These are phyloP conservation scores for Drosophila elegans DNA, from an alignment of 1,140 invertebrate genomes.

Conservation along the genomic window DNA sequence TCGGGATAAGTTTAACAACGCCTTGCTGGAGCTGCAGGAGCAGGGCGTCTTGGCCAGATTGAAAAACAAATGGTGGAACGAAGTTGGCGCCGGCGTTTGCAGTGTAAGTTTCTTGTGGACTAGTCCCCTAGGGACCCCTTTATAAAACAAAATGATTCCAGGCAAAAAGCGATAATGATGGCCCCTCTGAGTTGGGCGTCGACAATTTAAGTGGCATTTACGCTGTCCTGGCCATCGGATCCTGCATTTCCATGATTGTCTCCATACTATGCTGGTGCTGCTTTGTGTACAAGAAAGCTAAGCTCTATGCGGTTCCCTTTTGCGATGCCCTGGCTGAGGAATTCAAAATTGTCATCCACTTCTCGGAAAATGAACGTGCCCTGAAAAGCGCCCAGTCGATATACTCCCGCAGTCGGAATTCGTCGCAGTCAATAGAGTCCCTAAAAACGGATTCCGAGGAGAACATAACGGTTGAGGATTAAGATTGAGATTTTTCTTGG, in stretches of 20 bases:
- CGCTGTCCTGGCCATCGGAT: slow-evolving; percentile 87
- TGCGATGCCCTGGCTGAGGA: slow-evolving; percentile 89
- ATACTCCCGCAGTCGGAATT: slow-evolving; percentile 78
- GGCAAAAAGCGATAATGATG: slow-evolving; percentile 49
- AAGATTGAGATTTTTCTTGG: slow-evolving; percentile 12
- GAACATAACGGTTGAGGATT: slow-evolving; percentile 39
- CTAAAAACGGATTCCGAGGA: slow-evolving; percentile 75
- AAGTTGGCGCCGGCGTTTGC: slow-evolving; percentile 92
- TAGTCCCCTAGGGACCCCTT: slow-evolving; percentile 30
- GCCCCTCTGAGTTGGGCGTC: slow-evolving; percentile 81
- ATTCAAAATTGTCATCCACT: slow-evolving; percentile 88
- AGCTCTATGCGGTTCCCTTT: slow-evolving; percentile 86
- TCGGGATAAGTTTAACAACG: slow-evolving; percentile 90
- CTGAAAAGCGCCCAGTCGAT: slow-evolving; percentile 76
- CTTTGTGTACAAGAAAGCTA: slow-evolving; percentile 72
- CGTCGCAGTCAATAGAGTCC: slow-evolving; percentile 76
- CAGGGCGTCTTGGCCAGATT: slow-evolving; percentile 90
- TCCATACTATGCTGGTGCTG: slow-evolving; percentile 82
- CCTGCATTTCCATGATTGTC: slow-evolving; percentile 77
- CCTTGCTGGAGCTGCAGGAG: slow-evolving; percentile 92
- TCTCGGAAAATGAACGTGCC: slow-evolving; percentile 68
- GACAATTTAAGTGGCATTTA: slow-evolving; percentile 91
- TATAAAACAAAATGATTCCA: slow-evolving; percentile 2
- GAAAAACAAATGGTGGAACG: slow-evolving; percentile 96
- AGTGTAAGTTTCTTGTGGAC: slow-evolving; percentile 85